Evolutionary conservation across 2,797 vertebrate species (phyloP).

Genomic region (Microchirus variegatus): DNA sequence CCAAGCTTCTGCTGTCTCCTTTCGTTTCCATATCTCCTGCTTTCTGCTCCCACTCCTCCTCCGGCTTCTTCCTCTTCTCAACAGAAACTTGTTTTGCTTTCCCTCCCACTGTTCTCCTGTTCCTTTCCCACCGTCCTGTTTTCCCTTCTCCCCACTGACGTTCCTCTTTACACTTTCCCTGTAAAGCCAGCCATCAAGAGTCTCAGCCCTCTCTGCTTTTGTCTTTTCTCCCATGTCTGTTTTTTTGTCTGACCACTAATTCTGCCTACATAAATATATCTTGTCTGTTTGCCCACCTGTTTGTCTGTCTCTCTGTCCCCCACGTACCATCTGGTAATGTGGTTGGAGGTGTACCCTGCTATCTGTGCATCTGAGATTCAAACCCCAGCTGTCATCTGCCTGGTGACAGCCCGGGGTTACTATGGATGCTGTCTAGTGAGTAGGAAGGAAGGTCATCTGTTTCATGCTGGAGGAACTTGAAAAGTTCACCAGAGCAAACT

Average conservation of each 20-base stretch:
- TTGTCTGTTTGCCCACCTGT: constrained; percentile 49
- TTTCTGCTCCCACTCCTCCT: constrained; percentile 64
- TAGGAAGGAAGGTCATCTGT: constrained; percentile 38
- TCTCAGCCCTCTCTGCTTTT: constrained; percentile 5
- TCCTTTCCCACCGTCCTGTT: constrained; percentile 69
- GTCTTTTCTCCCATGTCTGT: constrained; percentile 6
- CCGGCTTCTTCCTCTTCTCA: constrained; percentile 65
- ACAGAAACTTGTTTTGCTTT: constrained; percentile 80
- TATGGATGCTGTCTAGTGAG: constrained; percentile 42
- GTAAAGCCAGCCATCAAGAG: constrained; percentile 13
- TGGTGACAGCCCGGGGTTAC: constrained; percentile 48
- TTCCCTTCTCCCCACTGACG: constrained; percentile 32
- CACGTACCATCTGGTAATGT: constrained; percentile 71
- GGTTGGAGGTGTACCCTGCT: constrained; percentile 58
- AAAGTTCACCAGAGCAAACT: constrained; percentile 18
- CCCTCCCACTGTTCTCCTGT: constrained; percentile 69
- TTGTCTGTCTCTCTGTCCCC: constrained; percentile 24
- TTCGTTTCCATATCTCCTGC: constrained; percentile 70
- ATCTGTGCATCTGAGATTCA: constrained; percentile 56
- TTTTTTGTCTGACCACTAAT: constrained; percentile 12
- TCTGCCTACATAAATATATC: constrained; percentile 32
- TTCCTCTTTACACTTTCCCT: constrained; percentile 41
- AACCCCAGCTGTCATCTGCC: constrained; percentile 67
- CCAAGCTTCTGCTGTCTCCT: constrained; percentile 50
- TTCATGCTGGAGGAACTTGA: constrained; percentile 28